phyloP scores from a whole-genome alignment of 1,140 invertebrate species.

The Apis laboriosa region DNA sequence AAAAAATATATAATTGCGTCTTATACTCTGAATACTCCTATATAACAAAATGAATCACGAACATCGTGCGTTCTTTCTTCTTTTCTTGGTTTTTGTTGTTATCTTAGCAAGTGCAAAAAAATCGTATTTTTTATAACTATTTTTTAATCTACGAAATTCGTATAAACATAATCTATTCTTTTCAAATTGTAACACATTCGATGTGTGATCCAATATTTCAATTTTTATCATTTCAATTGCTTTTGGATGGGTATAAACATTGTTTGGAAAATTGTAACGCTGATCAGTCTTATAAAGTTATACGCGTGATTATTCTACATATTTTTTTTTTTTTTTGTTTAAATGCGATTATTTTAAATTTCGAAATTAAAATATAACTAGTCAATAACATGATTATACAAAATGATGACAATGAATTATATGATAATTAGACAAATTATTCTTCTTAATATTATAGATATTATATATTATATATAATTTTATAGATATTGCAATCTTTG shows the following conservation, averaged over 20 bases:
- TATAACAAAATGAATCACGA: constrained; percentile 63
- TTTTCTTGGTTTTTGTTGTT: not conserved
- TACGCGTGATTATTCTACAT: not conserved
- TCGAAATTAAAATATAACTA: not conserved
- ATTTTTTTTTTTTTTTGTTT: not conserved
- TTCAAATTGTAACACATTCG: not conserved
- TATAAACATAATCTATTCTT: not conserved
- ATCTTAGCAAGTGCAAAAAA: not conserved
- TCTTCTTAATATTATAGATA: not conserved
- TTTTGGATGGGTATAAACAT: not conserved
- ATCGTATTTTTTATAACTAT: not conserved
- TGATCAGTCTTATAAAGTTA: constrained; percentile 48
- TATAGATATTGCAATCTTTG: not conserved
- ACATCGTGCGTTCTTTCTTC: not conserved
- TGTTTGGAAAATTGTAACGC: constrained; percentile 27
- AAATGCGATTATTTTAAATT: not conserved
- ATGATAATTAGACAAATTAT: not conserved
- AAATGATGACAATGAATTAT: not conserved
- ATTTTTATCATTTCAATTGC: not conserved
- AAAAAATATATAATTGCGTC: constrained; percentile 71
- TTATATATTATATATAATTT: not conserved
- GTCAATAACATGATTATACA: not conserved
- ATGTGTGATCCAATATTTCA: not conserved
- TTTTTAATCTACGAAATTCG: not conserved
- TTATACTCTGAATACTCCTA: constrained; percentile 69